Percentiles rank a stretch among this genome's conserved stretches.
Evolutionary conservation across 2,888 invertebrate genomes (phyloP).

Genomic region (Nomada fucata): DNA sequence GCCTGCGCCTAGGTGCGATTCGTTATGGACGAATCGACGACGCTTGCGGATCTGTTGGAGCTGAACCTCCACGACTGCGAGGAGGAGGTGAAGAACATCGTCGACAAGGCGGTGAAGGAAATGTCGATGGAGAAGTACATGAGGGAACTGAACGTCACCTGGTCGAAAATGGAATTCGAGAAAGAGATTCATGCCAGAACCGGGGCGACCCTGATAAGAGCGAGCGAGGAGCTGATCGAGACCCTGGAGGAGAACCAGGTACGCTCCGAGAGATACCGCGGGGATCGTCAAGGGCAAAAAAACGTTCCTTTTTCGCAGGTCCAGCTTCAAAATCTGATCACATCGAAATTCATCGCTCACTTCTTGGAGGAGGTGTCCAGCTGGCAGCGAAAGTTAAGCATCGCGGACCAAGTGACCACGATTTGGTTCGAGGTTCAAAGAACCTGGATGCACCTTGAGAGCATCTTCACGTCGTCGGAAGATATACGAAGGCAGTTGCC

Average conservation of each 20-base stretch:
- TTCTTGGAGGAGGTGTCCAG: conserved; percentile 97
- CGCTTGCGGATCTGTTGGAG: conserved; percentile 95
- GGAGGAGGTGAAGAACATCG: conserved; percentile 98
- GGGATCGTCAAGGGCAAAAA: no score
- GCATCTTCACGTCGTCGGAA: conserved; percentile 99
- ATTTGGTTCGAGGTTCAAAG: conserved; percentile 98
- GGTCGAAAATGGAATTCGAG: conserved; percentile 97
- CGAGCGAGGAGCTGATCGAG: conserved; percentile 98
- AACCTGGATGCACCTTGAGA: conserved; percentile 98
- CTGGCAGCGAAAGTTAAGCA: conserved; percentile 96
- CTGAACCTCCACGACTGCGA: conserved; percentile 98
- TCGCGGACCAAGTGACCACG: conserved; percentile 97
- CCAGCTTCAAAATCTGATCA: conserved; percentile 97
- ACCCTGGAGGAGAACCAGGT: conserved; percentile 99
- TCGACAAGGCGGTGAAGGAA: conserved; percentile 99
- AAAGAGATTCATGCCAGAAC: conserved; percentile 95
- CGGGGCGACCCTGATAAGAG: conserved; percentile 92
- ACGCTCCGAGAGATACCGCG: background rate
- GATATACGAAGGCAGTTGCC: conserved; percentile 97
- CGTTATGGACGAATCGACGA: conserved; percentile 96
- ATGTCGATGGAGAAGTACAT: conserved; percentile 99
- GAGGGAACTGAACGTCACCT: conserved; percentile 94
- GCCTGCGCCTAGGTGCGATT: conserved; percentile 90
- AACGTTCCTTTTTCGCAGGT: conserved; percentile 85
- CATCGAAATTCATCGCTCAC: conserved; percentile 98